Percentiles rank a stretch among this genome's conserved stretches.
phyloP scores from a whole-genome alignment of 2,888 invertebrate species.

The Amiota communis region DNA sequence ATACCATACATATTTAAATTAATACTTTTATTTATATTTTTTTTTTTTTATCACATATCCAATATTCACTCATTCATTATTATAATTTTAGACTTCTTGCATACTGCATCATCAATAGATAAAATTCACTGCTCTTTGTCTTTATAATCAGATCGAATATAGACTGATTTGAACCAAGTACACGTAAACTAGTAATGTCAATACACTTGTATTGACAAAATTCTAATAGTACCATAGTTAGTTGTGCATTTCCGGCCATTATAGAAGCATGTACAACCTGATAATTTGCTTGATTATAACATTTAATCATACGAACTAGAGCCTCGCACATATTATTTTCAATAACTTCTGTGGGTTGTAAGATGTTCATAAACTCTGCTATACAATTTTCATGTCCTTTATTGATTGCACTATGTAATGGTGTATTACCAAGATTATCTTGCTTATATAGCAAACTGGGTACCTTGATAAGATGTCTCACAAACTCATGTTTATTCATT shows the following conservation, averaged over 20 bases:
- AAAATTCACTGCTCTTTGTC: no score
- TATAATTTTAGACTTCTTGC: no score
- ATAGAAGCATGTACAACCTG: slow-evolving; percentile 8
- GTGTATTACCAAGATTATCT: slow-evolving; percentile 3
- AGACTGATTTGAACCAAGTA: neutral
- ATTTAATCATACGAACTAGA: neutral
- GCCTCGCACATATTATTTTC: neutral
- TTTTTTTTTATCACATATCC: no score
- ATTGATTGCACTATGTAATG: slow-evolving; percentile 12
- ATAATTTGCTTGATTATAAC: neutral
- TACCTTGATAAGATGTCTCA: neutral
- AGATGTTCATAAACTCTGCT: neutral
- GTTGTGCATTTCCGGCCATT: neutral
- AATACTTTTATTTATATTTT: no score
- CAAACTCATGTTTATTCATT: neutral
- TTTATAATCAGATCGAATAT: neutral
- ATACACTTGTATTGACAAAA: neutral
- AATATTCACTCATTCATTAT: no score
- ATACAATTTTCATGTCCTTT: neutral
- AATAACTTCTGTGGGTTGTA: neutral
- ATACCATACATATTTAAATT: no score
- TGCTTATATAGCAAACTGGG: neutral
- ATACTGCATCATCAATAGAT: no score
- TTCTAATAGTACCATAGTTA: neutral
- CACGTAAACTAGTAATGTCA: neutral